Percentiles rank a stretch among this genome's conserved stretches.
Evolutionary conservation across 2,113 vertebrate genomes (phyloP).

Genomic region (Phasianus colchicus): DNA sequence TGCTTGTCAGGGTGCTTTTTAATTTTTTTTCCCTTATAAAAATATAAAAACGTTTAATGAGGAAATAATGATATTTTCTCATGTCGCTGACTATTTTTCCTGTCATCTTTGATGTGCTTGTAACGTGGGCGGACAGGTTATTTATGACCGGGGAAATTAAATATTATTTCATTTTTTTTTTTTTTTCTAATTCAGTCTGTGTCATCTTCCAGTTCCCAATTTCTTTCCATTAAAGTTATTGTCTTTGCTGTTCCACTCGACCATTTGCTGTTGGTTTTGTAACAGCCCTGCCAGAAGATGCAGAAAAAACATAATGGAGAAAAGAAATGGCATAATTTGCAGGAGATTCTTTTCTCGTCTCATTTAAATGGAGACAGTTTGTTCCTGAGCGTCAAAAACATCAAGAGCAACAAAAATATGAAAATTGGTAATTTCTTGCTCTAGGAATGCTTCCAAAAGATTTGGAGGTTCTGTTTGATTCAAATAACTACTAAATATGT

Average conservation of each 20-base stretch:
- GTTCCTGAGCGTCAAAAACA: conserved; percentile 72
- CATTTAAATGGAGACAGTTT: conserved; percentile 82
- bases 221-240: conserved; percentile 80
- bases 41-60: conserved; percentile 75
- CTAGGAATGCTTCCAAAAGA: conserved; percentile 54
- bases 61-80: conserved; percentile 79
- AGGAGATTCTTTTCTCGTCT: conserved; percentile 76
- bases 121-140: conserved; percentile 80
- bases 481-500: conserved; percentile 15
- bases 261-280: conserved; percentile 71
- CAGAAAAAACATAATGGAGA: conserved; percentile 74
- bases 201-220: conserved; percentile 75
- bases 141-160: conserved; percentile 84
- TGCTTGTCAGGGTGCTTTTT: conserved; percentile 53
- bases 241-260: conserved; percentile 78
- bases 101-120: conserved; percentile 78
- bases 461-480: conserved; percentile 43
- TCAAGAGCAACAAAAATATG: conserved; percentile 71
- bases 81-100: conserved; percentile 74
- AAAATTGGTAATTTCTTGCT: conserved; percentile 52
- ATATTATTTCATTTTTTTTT: conserved; percentile 77
- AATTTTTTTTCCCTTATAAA: conserved; percentile 17
- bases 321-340: conserved; percentile 79
- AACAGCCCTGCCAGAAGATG: conserved; percentile 67
- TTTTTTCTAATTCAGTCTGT: conserved; percentile 74